Conservation (phyloP, 2,113 vertebrate species). For the Stegostoma tigrinum region DNA sequence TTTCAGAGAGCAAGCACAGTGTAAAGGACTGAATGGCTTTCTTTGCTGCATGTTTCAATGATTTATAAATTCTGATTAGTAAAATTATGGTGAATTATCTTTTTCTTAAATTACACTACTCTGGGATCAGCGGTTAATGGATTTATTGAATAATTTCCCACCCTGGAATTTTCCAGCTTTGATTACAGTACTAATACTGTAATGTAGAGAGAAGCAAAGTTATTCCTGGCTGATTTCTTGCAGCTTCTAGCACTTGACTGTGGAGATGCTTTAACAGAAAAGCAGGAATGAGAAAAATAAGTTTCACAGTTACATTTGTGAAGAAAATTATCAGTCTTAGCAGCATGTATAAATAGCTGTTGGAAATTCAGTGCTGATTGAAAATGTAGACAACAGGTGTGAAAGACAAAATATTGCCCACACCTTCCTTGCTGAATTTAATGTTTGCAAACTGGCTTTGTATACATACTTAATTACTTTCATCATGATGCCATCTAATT, state of each 20-base stretch:
- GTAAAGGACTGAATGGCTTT: not conserved
- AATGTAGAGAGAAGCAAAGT: not conserved
- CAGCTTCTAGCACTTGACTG: not conserved
- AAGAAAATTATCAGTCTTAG: not conserved
- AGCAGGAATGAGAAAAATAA: not conserved
- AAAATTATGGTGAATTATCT: not conserved
- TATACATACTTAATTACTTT: not conserved
- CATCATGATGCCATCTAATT: not conserved
- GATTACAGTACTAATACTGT: not conserved
- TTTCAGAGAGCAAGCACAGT: not conserved
- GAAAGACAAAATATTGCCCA: not conserved
- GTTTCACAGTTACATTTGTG: not conserved
- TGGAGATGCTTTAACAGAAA: not conserved
- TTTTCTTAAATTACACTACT: not conserved
- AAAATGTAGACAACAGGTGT: not conserved
- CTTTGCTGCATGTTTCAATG: not conserved
- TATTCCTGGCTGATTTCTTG: not conserved
- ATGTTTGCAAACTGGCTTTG: not conserved
- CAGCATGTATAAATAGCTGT: not conserved
- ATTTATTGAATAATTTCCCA: not conserved
- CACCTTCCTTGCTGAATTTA: not conserved
- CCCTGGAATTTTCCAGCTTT: not conserved
- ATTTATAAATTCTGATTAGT: not conserved
- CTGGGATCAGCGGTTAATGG: not conserved
- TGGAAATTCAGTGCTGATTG: not conserved